These are phyloP conservation scores for Quadroppia sp. DNA, from an alignment of 2,888 invertebrate genomes.

Conservation along the genomic window DNA sequence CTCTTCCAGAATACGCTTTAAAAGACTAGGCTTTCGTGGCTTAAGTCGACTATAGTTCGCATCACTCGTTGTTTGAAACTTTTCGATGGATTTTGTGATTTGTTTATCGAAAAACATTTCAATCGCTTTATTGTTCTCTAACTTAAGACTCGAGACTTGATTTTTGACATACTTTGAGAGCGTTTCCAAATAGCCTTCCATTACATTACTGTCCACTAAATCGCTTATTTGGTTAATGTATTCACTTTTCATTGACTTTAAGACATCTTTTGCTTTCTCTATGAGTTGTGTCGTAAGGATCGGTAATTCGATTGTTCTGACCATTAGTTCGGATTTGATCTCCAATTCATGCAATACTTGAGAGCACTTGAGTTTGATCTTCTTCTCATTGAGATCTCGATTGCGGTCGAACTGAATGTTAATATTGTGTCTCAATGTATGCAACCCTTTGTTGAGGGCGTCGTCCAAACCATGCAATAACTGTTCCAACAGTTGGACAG, in stretches of 20 bases:
- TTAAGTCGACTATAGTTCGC: constrained; percentile 1
- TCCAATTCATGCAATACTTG: constrained; percentile 44
- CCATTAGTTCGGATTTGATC: constrained; percentile 42
- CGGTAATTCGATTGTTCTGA: constrained; percentile 44
- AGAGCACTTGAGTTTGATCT: constrained; percentile 45
- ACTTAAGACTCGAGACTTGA: constrained; percentile 21
- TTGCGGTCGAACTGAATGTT: constrained; percentile 36
- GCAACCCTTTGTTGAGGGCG: constrained; percentile 41
- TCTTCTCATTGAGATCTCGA: constrained; percentile 47
- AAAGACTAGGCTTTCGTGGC: constrained; percentile 17
- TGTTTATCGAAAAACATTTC: constrained; percentile 41
- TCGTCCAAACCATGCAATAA: constrained; percentile 47
- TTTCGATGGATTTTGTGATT: constrained; percentile 33
- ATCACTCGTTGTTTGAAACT: not conserved
- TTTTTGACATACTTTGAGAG: constrained; percentile 36
- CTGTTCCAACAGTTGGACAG: constrained; percentile 44
- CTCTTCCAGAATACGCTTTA: constrained; percentile 24
- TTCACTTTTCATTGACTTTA: constrained; percentile 12
- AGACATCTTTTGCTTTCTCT: constrained; percentile 19
- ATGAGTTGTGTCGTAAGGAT: constrained; percentile 34
- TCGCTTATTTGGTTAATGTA: constrained; percentile 39
- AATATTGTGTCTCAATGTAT: constrained; percentile 41
- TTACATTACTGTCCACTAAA: constrained; percentile 32
- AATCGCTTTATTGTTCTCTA: constrained; percentile 42
- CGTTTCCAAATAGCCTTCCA: constrained; percentile 28